Evolutionary conservation across 92 coral and sea anemone genomes (phyloP).

Genomic region (Meandrina meandrites): DNA sequence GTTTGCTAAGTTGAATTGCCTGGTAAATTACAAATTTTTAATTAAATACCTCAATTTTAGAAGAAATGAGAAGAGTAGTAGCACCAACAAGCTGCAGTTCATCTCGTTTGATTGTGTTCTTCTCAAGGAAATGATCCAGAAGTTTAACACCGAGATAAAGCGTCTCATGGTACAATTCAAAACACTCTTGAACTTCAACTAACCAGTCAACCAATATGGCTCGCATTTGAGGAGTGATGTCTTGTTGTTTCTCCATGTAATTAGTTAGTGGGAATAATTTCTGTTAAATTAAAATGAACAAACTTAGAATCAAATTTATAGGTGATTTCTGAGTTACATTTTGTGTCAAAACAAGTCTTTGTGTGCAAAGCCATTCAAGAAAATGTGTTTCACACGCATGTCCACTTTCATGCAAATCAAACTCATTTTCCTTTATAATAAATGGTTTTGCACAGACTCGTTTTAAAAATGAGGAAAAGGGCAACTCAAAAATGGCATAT

Average conservation of each 20-base stretch:
- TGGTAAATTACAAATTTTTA: too few species aligned
- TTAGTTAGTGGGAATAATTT: conserved; percentile 69
- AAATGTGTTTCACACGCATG: too few species aligned
- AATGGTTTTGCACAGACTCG: too few species aligned
- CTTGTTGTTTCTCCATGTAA: conserved; percentile 77
- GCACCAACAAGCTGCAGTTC: conserved; percentile 96
- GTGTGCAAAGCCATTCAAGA: too few species aligned
- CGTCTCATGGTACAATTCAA: conserved; percentile 96
- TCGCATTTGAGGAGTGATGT: conserved; percentile 87
- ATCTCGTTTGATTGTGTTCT: conserved; percentile 70
- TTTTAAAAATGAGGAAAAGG: too few species aligned
- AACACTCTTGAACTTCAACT: conserved; percentile 98
- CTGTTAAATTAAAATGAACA: conserved; percentile 33
- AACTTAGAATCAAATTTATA: background rate
- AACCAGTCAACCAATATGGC: conserved; percentile 97
- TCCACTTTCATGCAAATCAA: too few species aligned
- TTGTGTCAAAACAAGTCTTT: too few species aligned
- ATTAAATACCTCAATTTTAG: conserved; percentile 84
- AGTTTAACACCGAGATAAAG: conserved; percentile 90
- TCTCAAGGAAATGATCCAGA: conserved; percentile 85
- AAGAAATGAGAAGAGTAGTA: conserved; percentile 79
- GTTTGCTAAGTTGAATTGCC: too few species aligned
- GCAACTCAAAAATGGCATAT: too few species aligned
- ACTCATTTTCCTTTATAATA: too few species aligned
- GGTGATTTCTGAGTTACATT: too few species aligned